Conservation (phyloP, 2,113 vertebrate species). For the Ranitomeya variabilis region DNA sequence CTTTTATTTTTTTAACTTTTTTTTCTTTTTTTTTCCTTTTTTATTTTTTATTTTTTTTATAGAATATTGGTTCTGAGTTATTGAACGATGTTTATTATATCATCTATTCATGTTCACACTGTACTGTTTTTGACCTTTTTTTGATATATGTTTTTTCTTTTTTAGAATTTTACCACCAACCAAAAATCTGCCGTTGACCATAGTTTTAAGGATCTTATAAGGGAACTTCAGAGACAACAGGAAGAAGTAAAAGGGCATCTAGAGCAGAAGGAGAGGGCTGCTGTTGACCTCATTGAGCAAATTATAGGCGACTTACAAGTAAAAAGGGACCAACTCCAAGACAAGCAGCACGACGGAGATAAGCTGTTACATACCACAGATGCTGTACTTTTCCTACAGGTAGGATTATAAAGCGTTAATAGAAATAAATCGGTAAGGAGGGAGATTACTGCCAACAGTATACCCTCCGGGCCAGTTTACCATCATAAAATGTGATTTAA, state of each 20-base stretch:
- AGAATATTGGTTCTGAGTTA: neutral
- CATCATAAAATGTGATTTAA: neutral
- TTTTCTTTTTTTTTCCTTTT: too few relatives aligned
- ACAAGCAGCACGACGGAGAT: slow-evolving; percentile 77
- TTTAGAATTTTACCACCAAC: slow-evolving; percentile 77
- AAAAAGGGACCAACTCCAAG: slow-evolving; percentile 73
- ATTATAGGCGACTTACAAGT: slow-evolving; percentile 76
- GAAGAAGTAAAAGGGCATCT: slow-evolving; percentile 75
- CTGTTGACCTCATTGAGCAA: slow-evolving; percentile 74
- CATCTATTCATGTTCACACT: too few relatives aligned
- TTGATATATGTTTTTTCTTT: neutral
- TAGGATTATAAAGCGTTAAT: slow-evolving; percentile 46
- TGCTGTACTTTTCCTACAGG: slow-evolving; percentile 79
- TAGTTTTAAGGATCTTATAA: slow-evolving; percentile 77
- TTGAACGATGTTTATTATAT: neutral
- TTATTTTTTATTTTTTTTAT: too few relatives aligned
- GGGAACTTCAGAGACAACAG: slow-evolving; percentile 78
- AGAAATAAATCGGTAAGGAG: neutral
- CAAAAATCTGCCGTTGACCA: slow-evolving; percentile 80
- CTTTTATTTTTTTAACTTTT: too few relatives aligned
- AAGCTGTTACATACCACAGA: slow-evolving; percentile 79
- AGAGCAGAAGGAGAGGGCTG: slow-evolving; percentile 76
- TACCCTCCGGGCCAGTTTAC: neutral
- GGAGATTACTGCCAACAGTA: neutral
- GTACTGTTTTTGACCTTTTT: neutral